Base-by-base conservation (phyloP, 2,888 invertebrate genomes). In the Drosophila falleni region DNA sequence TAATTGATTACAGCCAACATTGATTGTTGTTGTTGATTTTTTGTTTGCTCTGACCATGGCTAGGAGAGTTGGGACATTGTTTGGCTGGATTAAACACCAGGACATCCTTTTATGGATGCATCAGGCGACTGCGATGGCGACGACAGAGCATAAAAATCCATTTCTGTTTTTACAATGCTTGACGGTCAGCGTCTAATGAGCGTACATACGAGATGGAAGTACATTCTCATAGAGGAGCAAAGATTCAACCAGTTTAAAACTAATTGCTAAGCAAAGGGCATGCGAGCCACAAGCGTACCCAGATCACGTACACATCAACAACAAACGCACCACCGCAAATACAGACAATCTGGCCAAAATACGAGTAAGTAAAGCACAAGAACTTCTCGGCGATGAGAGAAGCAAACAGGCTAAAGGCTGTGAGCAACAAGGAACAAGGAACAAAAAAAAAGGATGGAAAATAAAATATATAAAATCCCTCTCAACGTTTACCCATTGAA, bases 201-300 rank as follows among this genome's bases (percentile, higher is more conserved):
- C 69, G 70, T 23, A 47, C 49, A 37, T 8, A 42, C 11, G 19
- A 41, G 16, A 15, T 5, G 15, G 41, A 35, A 35, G 42, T 42
- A 44, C 60, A 31, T 51, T 6, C 15, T 26, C 58, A 46, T 26
- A 47, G 26, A 26, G 15, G n/a, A 44, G 16, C 41, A 29, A 26
- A n/a, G 26, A 29, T 5, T 35, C 47, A 59, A 31, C 37, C 87
- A 77, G 87, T 85, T 85, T 85, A 87, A 85, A 89, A 86, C 85
- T 89, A 87, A 89, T 87, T 87, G 86, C 89, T 89, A 89, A 88
- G 88, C 89, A 88, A 86, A 83, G 74, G 82, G 78, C 89, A 84
- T 73, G 65, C 79, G 53, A 70, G 68, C 41, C 63, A 68, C 55
- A 80, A 49, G 51, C 50, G 67, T 67, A 82, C 70, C 73, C 90